Base-by-base conservation (phyloP, 2,797 vertebrate species). In the Gallinago stenura region DNA sequence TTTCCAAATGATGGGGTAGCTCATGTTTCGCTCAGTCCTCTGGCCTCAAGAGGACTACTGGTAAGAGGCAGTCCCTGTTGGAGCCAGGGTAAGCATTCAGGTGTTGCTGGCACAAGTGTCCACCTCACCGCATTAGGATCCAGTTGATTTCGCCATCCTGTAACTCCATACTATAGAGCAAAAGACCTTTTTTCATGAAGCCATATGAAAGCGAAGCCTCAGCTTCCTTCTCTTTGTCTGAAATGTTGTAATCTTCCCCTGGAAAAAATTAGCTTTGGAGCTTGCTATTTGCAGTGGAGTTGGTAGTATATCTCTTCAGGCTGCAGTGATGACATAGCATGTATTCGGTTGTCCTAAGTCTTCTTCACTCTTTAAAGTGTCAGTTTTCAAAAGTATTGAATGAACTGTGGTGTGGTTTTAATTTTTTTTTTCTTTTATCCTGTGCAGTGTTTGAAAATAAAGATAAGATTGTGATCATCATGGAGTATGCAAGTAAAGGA, bases 401-500 rank as follows among this genome's bases (percentile, higher is more conserved):
- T 96, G 43, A 96, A 92, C 73, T 50, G 70, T 66, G 26, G 21
- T 31, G 5, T 12, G 54, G n/a, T 15, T 14, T 15, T 89, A 16
- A 17, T 43, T 31, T 95, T 76, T 73, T 73, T 43, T 95, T 80
- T 53, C 81, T 66, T 96, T 95, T 72, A 83, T 95, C 94, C 87
- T 75, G 56, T 70, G 24, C 97, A 99, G 99, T 99, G 98, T 99
- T 99, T 92, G 99, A 99, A 98, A 99, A 99, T 97, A 99, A 99
- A 97, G 99, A 99, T 97, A 99, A 99, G 98, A 99, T 99, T 87
- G 99, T 99, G 96, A 99, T 99, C 86, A 99, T 99, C 98, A 99
- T 99, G 99, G 99, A 99, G 90, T 99, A 99, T 2, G 99, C 99
- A 89, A 99, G 99, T 97, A 99, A 99, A 97, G 99, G 99, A 22